Base-by-base conservation (phyloP, 2,797 vertebrate species). In the Australoheros facetus region DNA sequence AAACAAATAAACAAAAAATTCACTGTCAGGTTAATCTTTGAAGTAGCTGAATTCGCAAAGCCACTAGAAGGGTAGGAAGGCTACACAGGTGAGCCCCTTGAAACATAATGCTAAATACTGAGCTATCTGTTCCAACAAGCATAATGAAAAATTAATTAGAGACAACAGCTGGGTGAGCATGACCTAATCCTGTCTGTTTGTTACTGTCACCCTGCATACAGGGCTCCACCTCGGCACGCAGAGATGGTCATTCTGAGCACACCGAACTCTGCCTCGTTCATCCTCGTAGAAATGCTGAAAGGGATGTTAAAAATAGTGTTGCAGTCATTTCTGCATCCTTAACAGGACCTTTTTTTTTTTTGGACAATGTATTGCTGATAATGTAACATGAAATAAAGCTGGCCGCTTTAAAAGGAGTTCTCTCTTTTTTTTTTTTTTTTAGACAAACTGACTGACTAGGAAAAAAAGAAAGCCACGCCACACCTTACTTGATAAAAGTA, bases 111-210 rank as follows among this genome's bases (percentile, higher is more conserved):
- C 54, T 54, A 39, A 69, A 70, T 37, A 42, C 28, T 56, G 30
- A 77, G 13, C 26, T 51, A 58, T 71, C 56, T 60, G 45, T 42
- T 59, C 53, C 66, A 78, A 6, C 4, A 13, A 71, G 74, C 71
- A 16, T 12, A 26, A 51, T 69, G 42, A 69, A 69, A 51, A 69
- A 69, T 55, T 12, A 77, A 77, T 78, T 59, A 56, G 21, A 81
- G 70, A 79, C 64, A 51, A 57, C 77, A 82, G 81, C 74, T 75
- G 74, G 56, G 71, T 62, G 71, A 79, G 58, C 56, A 12, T 16
- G 56, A 57, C 66, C 69, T 54, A 10, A 71, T 79, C 45, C 62
- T 51, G 62, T 69, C 42, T 69, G 42, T 48, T 30, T 79, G 73
- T 70, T 77, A 26, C 72, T 42, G 58, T 83, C 45, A 28, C 48